Conservation (phyloP, 2,888 invertebrate species). For the Sturmia bella region DNA sequence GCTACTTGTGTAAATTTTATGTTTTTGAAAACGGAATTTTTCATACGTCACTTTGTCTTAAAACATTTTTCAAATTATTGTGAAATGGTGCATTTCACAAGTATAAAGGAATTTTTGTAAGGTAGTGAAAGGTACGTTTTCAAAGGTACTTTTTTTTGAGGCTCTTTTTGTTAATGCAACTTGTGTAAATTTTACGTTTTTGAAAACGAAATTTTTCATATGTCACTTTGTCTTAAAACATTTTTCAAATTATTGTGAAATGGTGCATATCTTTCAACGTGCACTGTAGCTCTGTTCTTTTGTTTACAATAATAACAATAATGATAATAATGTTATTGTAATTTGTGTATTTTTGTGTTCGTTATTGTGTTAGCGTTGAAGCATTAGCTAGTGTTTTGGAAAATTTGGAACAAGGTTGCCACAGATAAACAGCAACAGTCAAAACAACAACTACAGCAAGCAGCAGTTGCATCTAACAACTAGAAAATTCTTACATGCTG, state of each 20-base stretch:
- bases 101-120: too few species aligned
- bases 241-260: too few species aligned
- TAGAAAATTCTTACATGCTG: conserved; percentile 58
- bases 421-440: conserved; percentile 61
- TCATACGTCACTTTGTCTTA: too few species aligned
- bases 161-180: too few species aligned
- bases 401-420: conserved; percentile 69
- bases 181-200: too few species aligned
- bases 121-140: too few species aligned
- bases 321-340: conserved; percentile 61
- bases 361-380: conserved; percentile 50
- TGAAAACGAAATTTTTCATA: too few species aligned
- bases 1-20: too few species aligned
- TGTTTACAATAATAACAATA: conserved; percentile 46
- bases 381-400: conserved; percentile 65
- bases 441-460: conserved; percentile 17
- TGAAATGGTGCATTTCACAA: fast-evolving
- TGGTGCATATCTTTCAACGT: not conserved
- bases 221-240: too few species aligned
- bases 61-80: too few species aligned
- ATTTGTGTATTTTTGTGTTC: conserved; percentile 30
- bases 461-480: conserved; percentile 58
- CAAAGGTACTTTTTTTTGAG: too few species aligned
- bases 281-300: conserved; percentile 26
- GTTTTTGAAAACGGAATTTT: too few species aligned